Conservation (phyloP, 2,888 invertebrate genomes). For the Pilophorus perplexus region DNA sequence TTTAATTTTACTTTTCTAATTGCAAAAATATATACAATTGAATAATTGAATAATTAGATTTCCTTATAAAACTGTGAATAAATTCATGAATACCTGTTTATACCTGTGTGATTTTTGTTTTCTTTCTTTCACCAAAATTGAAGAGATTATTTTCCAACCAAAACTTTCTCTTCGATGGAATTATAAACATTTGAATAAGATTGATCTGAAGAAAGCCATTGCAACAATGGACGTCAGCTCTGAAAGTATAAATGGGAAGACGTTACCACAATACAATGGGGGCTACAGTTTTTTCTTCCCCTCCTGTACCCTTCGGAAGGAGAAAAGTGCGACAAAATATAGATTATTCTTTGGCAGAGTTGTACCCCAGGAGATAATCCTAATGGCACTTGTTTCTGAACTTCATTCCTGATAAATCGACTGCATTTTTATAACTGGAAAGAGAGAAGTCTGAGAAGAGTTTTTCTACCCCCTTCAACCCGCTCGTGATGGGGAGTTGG, state of each 20-base stretch:
- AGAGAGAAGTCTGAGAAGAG: background rate
- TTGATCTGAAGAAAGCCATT: slow-evolving; percentile 24
- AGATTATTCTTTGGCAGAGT: slow-evolving; percentile 41
- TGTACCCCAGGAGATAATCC: slow-evolving; percentile 40
- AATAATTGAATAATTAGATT: too few species aligned
- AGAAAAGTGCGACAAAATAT: slow-evolving; percentile 42
- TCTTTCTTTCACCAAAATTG: too few species aligned
- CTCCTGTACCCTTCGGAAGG: background rate
- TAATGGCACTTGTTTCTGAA: slow-evolving; percentile 42
- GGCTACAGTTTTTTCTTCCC: slow-evolving; percentile 4
- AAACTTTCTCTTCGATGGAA: background rate
- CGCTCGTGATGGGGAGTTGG: background rate
- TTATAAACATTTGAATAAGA: background rate
- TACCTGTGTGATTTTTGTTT: too few species aligned
- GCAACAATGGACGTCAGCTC: slow-evolving; percentile 15
- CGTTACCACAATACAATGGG: slow-evolving; percentile 29
- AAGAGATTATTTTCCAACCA: too few species aligned
- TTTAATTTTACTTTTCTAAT: too few species aligned
- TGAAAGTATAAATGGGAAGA: slow-evolving; percentile 29
- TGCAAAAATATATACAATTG: too few species aligned
- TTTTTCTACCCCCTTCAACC: slow-evolving; percentile 2
- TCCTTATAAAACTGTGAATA: too few species aligned
- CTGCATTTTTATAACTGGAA: slow-evolving; percentile 41
- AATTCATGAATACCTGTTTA: too few species aligned
- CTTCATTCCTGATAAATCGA: slow-evolving; percentile 43